Base-by-base conservation (phyloP, 1,140 invertebrate species). In the Protaetia brevitarsis region DNA sequence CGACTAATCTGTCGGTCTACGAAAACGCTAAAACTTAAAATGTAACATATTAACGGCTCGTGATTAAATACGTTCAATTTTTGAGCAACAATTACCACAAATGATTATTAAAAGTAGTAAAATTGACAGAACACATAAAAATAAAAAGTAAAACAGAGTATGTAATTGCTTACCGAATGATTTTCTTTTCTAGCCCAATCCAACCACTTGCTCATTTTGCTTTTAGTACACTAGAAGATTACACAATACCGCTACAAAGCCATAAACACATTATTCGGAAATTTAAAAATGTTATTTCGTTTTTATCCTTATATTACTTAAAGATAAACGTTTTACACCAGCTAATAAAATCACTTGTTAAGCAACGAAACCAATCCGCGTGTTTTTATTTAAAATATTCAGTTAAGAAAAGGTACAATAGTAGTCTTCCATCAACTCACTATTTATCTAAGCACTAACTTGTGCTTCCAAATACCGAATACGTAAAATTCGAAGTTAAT, bases 171-270 rank as follows among this genome's bases (percentile, higher is more conserved):
- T 51, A 51, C 41, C 41, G 41, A 23, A 51, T 51, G 26, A 23
- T 51, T 51, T 51, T 51, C 16, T 51, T 51, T 51, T 19, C 41
- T 16, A 51, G 11, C 41, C 41, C 41, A 51, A 51, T 51, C 16
- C 21, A 51, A 7, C 41, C 41, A 51, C 21, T 19, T 51, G 11
- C 41, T 51, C 41, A 51, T 51, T 23, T 51, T 23, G 41, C 19
- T 4, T 23, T 51, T 51, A 51, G 26, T 7, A 45, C 8, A 5
- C n/a, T 19, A n/a, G 3, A 45, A 51, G 26, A n/a, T 41, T 41
- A 23, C 41, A 51, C 19, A 51, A 7, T 51, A 51, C 41, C 26
- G 11, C 11, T 51, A 21, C 26, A 10, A 23, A 37, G 41, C 5
- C 7, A 21, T 51, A 51, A 51, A 16, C 41, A 10, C 41, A 51